Evolutionary conservation across 1,140 invertebrate species (phyloP), one percentile per base, ranked within the genome.

Genomic region (Drosophila carrolli): DNA sequence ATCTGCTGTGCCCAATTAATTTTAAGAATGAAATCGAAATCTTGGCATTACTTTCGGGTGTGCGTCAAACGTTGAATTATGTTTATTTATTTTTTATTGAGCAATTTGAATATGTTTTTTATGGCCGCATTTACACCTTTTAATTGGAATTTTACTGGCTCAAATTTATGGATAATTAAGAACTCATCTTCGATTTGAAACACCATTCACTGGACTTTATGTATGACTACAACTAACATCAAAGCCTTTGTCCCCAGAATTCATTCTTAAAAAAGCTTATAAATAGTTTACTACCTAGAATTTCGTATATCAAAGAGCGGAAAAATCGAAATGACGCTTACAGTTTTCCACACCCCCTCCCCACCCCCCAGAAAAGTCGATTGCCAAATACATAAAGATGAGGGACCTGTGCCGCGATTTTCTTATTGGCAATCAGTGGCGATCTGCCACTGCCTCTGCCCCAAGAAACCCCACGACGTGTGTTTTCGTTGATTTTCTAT

Each of bases 1-100:
- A 75, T 44, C 65, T 78, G 58, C 66, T 86, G 58, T 68, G 77
- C 32, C 83, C 75, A 86, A 86, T 86, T 86, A 88, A 88, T 86
- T 86, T 86, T 82, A 88, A 88, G 79, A 82, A 86, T 82, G 83
- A 86, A 86, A 82, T 83, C 79, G 83, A 88, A 86, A 82, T 79
- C 79, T 82, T 78, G 68, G 78, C 82, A 79, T 62, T 81, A 73
- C 51, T 76, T 60, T 58, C 11, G 23, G 35, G 23, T 16, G 29
- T 57, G 54, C 29, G 29, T 67, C 63, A 47, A 47, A n/a, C 46
- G 14, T 38, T 66, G 41, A 53, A 37, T 66, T 65, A 57, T 66
- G 51, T 71, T 71, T 71, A 57, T 57, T 68, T 47, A 29, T 58
- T 70, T 56, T 68, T 61, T 71, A 70, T 71, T 38, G 14, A 14